phyloP scores from a whole-genome alignment of 1,140 invertebrate genomes.

The Orussus abietinus region DNA sequence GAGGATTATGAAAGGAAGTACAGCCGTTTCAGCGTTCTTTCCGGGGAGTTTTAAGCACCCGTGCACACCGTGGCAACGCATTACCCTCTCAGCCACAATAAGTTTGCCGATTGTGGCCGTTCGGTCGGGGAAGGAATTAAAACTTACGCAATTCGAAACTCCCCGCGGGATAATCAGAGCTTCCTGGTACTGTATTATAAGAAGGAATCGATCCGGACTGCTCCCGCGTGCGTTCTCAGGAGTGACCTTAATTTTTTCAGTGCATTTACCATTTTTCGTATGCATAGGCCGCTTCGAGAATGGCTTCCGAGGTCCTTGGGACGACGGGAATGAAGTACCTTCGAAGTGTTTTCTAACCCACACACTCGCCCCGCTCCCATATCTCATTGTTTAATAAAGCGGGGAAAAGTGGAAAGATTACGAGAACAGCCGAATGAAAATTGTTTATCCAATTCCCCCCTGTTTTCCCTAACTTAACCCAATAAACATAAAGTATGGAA shows the following conservation, averaged over 20 bases:
- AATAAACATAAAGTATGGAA: too few relatives aligned
- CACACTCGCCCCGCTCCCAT: too few relatives aligned
- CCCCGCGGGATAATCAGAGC: slow-evolving; percentile 26
- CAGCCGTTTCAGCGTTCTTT: not conserved
- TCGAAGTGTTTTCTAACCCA: too few relatives aligned
- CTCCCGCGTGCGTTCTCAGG: slow-evolving; percentile 24
- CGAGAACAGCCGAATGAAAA: too few relatives aligned
- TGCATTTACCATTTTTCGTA: not conserved
- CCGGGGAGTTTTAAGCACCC: not conserved
- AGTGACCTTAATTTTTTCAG: slow-evolving; percentile 35
- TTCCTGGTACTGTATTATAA: not conserved
- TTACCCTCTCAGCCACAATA: not conserved
- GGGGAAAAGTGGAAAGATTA: too few relatives aligned
- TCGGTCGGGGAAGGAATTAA: slow-evolving; percentile 31
- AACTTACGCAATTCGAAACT: slow-evolving; percentile 38
- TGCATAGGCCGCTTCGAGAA: not conserved
- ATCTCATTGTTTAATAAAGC: too few relatives aligned
- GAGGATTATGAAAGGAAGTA: too few relatives aligned
- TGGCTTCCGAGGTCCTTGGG: too few relatives aligned
- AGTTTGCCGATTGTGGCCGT: not conserved
- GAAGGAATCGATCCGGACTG: slow-evolving; percentile 15
- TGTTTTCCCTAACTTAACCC: too few relatives aligned
- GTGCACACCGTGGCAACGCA: not conserved
- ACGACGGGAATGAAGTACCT: too few relatives aligned
- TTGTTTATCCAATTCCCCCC: too few relatives aligned